A percentile compares a stretch with the other conserved stretches of the same genome.
These are phyloP conservation scores for Pammene aurita DNA, from an alignment of 2,888 invertebrate species.

Conservation along the genomic window DNA sequence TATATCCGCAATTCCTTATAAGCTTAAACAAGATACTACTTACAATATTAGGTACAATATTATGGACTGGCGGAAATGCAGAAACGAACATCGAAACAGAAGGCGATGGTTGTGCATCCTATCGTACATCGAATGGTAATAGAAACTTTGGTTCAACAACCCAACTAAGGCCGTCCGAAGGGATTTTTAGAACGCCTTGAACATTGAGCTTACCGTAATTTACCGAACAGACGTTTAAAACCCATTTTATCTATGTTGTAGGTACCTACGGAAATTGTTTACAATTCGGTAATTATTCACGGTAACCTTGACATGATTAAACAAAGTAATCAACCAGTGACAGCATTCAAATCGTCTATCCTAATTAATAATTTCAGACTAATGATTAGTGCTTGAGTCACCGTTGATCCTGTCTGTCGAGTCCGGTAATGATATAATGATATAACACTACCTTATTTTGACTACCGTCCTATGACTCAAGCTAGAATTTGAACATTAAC, in stretches of 20 bases:
- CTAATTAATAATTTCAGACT: constrained; percentile 22
- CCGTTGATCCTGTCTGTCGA: constrained; percentile 28
- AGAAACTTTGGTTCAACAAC: constrained; percentile 22
- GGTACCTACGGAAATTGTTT: constrained; percentile 24
- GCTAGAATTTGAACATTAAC: constrained; percentile 3
- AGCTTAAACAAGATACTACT: too few relatives aligned
- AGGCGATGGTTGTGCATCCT: not conserved
- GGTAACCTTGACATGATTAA: constrained; percentile 35
- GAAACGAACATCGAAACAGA: not conserved
- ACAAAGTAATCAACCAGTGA: constrained; percentile 11
- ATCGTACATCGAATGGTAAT: not conserved
- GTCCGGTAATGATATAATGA: too few relatives aligned
- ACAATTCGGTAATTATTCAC: constrained; percentile 33
- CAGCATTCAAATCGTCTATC: constrained; percentile 24
- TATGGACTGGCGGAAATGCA: not conserved
- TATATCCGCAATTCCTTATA: too few relatives aligned
- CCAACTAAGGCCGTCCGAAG: constrained; percentile 21
- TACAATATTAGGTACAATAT: not conserved
- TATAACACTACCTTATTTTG: constrained; percentile 33
- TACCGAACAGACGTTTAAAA: constrained; percentile 14
- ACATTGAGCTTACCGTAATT: constrained; percentile 16
- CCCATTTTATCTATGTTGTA: constrained; percentile 3
- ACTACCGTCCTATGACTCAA: constrained; percentile 28
- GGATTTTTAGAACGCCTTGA: constrained; percentile 29
- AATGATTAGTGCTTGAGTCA: constrained; percentile 29